Percentiles rank a stretch among this genome's conserved stretches.
phyloP scores from a whole-genome alignment of 1,140 invertebrate genomes.

The Caenorhabditis inopinata region DNA sequence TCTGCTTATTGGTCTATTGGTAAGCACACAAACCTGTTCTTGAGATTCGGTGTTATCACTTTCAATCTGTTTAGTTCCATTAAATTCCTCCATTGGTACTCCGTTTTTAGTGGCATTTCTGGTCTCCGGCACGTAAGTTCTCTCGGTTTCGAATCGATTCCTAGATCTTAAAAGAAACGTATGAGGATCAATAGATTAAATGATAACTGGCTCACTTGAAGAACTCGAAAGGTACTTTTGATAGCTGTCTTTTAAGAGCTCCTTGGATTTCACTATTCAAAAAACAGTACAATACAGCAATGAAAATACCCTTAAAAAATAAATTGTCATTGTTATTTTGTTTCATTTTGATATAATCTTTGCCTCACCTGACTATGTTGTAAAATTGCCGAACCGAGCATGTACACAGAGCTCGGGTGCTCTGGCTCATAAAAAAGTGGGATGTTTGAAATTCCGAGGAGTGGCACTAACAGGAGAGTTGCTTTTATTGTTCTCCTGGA shows the following conservation, averaged over 20 bases:
- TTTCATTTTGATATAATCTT: background rate
- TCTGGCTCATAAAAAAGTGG: constrained; percentile 68
- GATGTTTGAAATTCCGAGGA: constrained; percentile 69
- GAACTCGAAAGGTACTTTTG: constrained; percentile 59
- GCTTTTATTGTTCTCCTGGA: constrained; percentile 70
- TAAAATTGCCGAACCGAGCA: constrained; percentile 68
- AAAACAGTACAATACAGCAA: constrained; percentile 70
- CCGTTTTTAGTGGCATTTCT: constrained; percentile 43
- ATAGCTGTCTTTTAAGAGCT: constrained; percentile 58
- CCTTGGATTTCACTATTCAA: constrained; percentile 69
- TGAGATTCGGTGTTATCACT: background rate
- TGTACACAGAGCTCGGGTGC: constrained; percentile 65
- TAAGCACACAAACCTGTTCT: background rate
- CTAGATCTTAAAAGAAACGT: constrained; percentile 41
- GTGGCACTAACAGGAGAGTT: constrained; percentile 69
- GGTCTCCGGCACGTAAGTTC: constrained; percentile 59
- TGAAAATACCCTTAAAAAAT: constrained; percentile 68
- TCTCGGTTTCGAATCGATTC: constrained; percentile 59
- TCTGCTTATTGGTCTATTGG: too few relatives aligned
- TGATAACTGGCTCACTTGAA: constrained; percentile 43
- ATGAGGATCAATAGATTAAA: background rate
- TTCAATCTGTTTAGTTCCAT: constrained; percentile 23
- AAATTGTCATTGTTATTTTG: background rate
- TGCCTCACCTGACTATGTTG: constrained; percentile 68
- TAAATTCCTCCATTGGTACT: constrained; percentile 53